Conservation (phyloP, 2,113 vertebrate species). For the Ophiodon elongatus region DNA sequence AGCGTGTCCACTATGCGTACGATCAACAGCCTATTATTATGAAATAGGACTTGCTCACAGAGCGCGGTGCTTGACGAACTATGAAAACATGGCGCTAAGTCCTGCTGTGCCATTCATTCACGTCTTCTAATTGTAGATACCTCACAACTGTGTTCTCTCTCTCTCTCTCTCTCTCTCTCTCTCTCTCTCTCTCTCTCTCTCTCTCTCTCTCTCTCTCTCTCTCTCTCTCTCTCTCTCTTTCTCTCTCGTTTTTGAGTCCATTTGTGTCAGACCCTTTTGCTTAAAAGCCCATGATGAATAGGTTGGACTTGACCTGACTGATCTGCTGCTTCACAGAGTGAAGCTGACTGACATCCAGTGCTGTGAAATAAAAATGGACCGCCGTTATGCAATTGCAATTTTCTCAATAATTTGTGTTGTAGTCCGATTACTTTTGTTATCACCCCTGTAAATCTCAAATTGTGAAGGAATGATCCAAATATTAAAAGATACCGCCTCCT, state of each 20-base stretch:
- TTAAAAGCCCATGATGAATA: constrained; percentile 54
- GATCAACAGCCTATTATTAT: constrained; percentile 48
- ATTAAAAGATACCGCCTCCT: background rate
- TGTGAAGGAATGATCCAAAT: background rate
- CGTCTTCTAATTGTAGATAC: constrained; percentile 9
- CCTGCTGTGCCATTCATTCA: constrained; percentile 8
- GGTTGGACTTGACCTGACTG: constrained; percentile 31
- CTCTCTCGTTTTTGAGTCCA: constrained; percentile 13
- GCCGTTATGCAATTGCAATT: background rate
- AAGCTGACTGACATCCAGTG: constrained; percentile 8
- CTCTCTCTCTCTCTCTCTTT: background rate
- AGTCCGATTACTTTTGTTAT: constrained; percentile 3
- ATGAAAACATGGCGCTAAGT: constrained; percentile 1
- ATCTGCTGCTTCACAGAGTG: constrained; percentile 11
- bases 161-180: background rate
- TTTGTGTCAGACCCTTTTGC: constrained; percentile 23
- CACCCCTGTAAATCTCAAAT: background rate
- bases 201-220: background rate
- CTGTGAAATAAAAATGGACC: constrained; percentile 11
- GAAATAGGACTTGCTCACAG: constrained; percentile 10
- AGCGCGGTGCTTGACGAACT: constrained; percentile 14
- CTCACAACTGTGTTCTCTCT: background rate
- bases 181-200: background rate
- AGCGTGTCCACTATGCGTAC: constrained; percentile 10
- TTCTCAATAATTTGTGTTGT: background rate